Conservation (phyloP, 1,140 invertebrate genomes). For the Wasmannia auropunctata region DNA sequence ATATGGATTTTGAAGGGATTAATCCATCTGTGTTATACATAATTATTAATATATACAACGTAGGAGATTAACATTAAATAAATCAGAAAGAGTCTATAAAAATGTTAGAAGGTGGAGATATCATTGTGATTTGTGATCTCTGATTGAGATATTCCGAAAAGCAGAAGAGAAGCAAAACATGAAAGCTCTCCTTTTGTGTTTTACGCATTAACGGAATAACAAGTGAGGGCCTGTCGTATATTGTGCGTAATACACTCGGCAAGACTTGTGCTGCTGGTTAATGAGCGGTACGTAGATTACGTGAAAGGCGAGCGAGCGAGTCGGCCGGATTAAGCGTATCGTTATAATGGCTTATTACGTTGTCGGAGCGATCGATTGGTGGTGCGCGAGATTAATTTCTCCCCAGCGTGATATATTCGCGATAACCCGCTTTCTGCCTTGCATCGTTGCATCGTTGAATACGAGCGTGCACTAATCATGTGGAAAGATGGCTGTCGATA, state of each 20-base stretch:
- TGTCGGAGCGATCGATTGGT: constrained; percentile 48
- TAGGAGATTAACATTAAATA: not conserved
- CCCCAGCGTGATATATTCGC: not conserved
- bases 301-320: not conserved
- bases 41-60: not conserved
- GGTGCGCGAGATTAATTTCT: constrained; percentile 69
- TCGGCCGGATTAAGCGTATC: constrained; percentile 72
- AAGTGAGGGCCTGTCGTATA: not conserved
- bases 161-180: not conserved
- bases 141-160: not conserved
- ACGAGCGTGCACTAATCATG: constrained; percentile 10
- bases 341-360: constrained; percentile 73
- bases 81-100: not conserved
- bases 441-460: constrained; percentile 28
- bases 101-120: not conserved
- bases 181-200: not conserved
- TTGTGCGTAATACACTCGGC: constrained; percentile 3
- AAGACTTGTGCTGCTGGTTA: constrained; percentile 52
- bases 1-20: not conserved
- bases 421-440: constrained; percentile 53
- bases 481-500: constrained; percentile 37
- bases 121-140: not conserved
- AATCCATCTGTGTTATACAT: not conserved
- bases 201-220: not conserved
- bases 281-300: constrained; percentile 30